A percentile compares a stretch with the other conserved stretches of the same genome.
Conservation (phyloP, 2,888 invertebrate genomes). For the Acholoe squamosa region DNA sequence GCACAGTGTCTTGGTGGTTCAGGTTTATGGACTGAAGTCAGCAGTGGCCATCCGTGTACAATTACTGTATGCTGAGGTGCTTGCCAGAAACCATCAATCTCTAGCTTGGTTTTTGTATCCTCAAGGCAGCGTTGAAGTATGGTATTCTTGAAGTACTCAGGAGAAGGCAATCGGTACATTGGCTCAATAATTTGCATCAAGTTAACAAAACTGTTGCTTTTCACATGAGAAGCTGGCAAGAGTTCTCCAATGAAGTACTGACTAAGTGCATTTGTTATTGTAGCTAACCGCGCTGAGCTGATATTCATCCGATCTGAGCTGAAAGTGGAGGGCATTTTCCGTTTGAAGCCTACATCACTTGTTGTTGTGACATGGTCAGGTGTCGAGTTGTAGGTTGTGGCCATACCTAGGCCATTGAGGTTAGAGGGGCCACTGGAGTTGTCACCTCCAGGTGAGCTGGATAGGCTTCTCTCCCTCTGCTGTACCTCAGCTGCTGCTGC, state of each 20-base stretch:
- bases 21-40: not conserved
- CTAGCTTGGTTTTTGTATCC: not conserved
- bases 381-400: not conserved
- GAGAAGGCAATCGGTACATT: conserved; percentile 28
- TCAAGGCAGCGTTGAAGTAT: not conserved
- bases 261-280: not conserved
- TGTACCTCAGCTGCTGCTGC: conserved; percentile 33
- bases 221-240: conserved; percentile 1
- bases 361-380: conserved; percentile 54
- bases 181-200: not conserved
- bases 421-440: not conserved
- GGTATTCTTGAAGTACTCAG: conserved; percentile 11
- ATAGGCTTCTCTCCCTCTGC: not conserved
- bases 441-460: not conserved
- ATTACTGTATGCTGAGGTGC: conserved; percentile 16
- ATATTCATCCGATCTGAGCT: not conserved
- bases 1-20: not conserved
- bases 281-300: not conserved
- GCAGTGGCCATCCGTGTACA: not conserved
- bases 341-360: not conserved
- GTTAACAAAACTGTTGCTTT: not conserved
- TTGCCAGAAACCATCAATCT: conserved; percentile 18
- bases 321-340: not conserved
- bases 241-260: conserved; percentile 6
- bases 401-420: not conserved